Percentiles rank a stretch among this genome's conserved stretches.
phyloP scores from a whole-genome alignment of 2,797 vertebrate genomes.

The Intellagama lesueurii region DNA sequence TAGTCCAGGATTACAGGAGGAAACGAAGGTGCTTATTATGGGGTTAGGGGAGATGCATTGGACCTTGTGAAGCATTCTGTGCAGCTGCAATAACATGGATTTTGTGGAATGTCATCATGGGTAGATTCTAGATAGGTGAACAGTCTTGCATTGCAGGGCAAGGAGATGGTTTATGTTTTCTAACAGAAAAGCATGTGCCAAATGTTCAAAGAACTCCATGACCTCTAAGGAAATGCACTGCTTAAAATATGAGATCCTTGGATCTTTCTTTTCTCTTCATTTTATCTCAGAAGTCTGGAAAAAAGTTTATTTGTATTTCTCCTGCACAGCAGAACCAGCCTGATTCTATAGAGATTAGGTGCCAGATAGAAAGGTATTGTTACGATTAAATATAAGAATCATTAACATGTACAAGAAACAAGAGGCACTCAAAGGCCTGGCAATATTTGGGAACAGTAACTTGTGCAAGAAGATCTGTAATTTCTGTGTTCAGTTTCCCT shows the following conservation, averaged over 20 bases:
- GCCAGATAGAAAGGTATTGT: neutral
- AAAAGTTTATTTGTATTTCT: slow-evolving; percentile 8
- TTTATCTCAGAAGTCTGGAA: neutral
- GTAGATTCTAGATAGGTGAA: neutral
- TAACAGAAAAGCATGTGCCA: too few relatives aligned
- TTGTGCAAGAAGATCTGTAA: neutral
- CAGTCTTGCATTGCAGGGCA: neutral
- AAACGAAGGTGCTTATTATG: neutral
- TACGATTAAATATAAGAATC: slow-evolving; percentile 18
- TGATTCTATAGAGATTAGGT: neutral
- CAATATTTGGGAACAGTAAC: neutral
- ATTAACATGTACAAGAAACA: neutral
- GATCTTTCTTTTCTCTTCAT: neutral
- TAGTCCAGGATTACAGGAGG: neutral
- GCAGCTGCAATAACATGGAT: neutral
- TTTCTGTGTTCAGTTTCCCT: neutral
- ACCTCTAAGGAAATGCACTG: neutral
- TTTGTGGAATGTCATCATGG: neutral
- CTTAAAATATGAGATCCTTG: neutral
- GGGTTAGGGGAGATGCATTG: too few relatives aligned
- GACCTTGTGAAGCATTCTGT: too few relatives aligned
- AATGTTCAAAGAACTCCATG: neutral
- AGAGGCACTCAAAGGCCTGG: neutral
- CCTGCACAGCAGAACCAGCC: neutral
- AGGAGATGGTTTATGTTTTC: neutral